Evolutionary conservation across 2,888 invertebrate genomes (phyloP).

Genomic region (Fabriciana adippe): DNA sequence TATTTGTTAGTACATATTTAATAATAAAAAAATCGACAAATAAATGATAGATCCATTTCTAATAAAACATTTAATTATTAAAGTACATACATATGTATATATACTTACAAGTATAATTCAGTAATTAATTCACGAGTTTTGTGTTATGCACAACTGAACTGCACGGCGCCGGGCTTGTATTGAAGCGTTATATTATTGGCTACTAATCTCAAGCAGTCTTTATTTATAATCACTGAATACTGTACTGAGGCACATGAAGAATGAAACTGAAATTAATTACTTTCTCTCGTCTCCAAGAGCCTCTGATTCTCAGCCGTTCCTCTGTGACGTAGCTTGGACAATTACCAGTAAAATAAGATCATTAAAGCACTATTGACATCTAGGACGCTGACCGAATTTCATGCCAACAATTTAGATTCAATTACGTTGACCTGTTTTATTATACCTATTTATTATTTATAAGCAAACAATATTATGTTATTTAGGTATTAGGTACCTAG

Average conservation of each 20-base stretch:
- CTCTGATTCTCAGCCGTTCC: slow-evolving; percentile 53
- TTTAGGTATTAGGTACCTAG: too few species aligned
- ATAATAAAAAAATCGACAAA: too few species aligned
- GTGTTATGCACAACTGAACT: slow-evolving; percentile 28
- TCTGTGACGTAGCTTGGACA: slow-evolving; percentile 73
- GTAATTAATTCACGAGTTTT: slow-evolving; percentile 6
- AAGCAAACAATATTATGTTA: background rate
- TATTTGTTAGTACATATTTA: too few species aligned
- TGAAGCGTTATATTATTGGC: slow-evolving; percentile 46
- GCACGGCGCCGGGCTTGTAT: slow-evolving; percentile 27
- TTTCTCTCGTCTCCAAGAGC: slow-evolving; percentile 63
- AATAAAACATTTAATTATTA: background rate
- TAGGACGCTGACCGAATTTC: slow-evolving; percentile 73
- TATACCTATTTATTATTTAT: background rate
- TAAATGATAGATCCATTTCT: too few species aligned
- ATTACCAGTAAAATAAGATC: slow-evolving; percentile 76
- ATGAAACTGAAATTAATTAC: slow-evolving; percentile 73
- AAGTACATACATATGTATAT: background rate
- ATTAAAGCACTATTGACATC: slow-evolving; percentile 70
- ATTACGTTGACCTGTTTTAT: slow-evolving; percentile 39
- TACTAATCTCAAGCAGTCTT: slow-evolving; percentile 45
- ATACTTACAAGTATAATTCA: slow-evolving; percentile 1
- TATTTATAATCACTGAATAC: slow-evolving; percentile 70
- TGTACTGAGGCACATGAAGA: slow-evolving; percentile 61
- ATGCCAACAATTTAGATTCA: slow-evolving; percentile 67